These are phyloP conservation scores for Nyctalus aviator DNA, from an alignment of 2,797 vertebrate species.

Conservation along the genomic window DNA sequence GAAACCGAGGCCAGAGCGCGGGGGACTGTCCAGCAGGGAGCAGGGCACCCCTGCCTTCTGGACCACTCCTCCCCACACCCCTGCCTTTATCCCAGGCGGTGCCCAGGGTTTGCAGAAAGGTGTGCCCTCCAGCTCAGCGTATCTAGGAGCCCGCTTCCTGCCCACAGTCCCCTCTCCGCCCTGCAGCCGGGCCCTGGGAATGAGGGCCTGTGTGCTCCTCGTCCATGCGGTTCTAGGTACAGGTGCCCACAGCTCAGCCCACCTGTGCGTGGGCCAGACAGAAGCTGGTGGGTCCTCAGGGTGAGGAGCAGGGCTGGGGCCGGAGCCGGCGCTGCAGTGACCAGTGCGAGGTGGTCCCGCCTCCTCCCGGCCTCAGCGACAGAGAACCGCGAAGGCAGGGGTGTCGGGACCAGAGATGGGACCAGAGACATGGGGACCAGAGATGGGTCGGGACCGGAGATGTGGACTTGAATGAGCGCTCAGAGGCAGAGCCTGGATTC, in stretches of 20 bases:
- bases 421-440: too few relatives aligned
- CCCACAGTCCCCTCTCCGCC: not conserved
- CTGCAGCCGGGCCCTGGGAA: not conserved
- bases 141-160: not conserved
- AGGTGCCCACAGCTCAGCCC: not conserved
- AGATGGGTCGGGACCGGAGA: too few relatives aligned
- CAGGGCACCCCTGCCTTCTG: too few relatives aligned
- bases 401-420: too few relatives aligned
- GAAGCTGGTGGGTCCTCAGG: not conserved
- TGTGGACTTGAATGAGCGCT: not conserved
- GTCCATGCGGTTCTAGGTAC: not conserved
- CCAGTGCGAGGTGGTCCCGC: not conserved
- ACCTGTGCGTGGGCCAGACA: rapidly evolving
- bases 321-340: not conserved
- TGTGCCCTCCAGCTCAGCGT: not conserved
- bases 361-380: not conserved
- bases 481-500: not conserved
- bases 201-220: not conserved
- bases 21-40: not conserved
- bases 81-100: not conserved
- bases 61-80: too few relatives aligned
- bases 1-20: not conserved
- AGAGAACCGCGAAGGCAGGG: not conserved
- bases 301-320: not conserved
- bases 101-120: not conserved